Evolutionary conservation across 2,888 invertebrate genomes (phyloP).

Genomic region (Drosophila antonietae): DNA sequence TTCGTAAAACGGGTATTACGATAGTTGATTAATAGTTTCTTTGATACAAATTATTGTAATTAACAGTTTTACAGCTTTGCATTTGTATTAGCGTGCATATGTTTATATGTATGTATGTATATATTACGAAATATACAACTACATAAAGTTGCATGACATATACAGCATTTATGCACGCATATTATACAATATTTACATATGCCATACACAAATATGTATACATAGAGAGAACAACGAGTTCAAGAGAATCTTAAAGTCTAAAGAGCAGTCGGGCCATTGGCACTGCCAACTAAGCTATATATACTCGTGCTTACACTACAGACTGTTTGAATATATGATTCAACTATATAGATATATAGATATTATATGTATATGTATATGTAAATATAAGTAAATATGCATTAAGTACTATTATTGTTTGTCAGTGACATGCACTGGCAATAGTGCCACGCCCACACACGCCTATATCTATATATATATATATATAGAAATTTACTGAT

Average conservation of each 20-base stretch:
- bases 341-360: neutral
- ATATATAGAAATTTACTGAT: conserved; percentile 5
- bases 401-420: conserved; percentile 9
- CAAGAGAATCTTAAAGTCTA: conserved; percentile 30
- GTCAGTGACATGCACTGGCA: neutral
- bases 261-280: conserved; percentile 16
- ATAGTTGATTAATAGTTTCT: conserved; percentile 17
- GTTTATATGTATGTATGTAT: neutral
- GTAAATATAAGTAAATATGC: neutral
- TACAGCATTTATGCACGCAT: conserved; percentile 10
- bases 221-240: conserved; percentile 1
- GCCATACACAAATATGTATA: neutral
- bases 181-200: neutral
- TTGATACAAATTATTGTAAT: conserved; percentile 22
- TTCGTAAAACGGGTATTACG: neutral
- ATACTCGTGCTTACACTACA: conserved; percentile 29
- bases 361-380: neutral
- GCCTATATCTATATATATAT: neutral
- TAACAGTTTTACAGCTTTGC: conserved; percentile 8
- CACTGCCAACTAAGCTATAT: conserved; percentile 22
- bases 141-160: neutral
- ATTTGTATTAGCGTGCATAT: conserved; percentile 3
- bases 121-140: conserved; percentile 12
- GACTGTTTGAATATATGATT: conserved; percentile 7
- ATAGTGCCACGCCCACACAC: conserved; percentile 15